These are phyloP conservation scores for Aegithalos caudatus DNA, from an alignment of 2,113 vertebrate species.

Conservation along the genomic window DNA sequence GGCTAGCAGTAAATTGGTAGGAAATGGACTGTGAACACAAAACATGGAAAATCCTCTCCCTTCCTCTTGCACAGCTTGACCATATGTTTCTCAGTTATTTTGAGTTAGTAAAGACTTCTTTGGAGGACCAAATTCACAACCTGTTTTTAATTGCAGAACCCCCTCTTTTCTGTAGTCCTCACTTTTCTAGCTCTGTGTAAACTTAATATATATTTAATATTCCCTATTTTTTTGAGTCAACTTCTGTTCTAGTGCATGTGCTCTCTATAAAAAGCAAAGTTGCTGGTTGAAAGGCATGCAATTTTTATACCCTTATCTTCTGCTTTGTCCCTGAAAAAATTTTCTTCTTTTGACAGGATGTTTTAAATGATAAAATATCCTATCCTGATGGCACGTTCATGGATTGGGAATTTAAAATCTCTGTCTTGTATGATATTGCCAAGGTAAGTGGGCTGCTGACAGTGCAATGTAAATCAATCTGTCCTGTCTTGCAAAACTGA, in stretches of 20 bases:
- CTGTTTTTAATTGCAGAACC: background rate
- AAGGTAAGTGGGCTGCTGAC: constrained; percentile 79
- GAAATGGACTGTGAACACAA: background rate
- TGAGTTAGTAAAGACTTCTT: background rate
- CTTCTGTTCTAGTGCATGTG: background rate
- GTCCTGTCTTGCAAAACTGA: background rate
- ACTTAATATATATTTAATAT: background rate
- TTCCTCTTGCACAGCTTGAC: background rate
- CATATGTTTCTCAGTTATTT: background rate
- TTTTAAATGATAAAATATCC: constrained; percentile 93
- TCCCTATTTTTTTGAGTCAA: background rate
- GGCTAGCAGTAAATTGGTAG: background rate
- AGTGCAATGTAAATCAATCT: background rate
- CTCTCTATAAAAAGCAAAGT: background rate
- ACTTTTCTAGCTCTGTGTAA: background rate
- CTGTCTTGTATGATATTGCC: constrained; percentile 95
- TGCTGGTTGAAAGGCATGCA: background rate
- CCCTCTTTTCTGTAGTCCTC: background rate
- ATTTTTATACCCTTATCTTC: background rate
- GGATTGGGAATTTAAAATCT: constrained; percentile 99
- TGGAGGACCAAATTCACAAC: background rate
- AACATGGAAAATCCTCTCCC: background rate
- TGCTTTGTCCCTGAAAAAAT: background rate
- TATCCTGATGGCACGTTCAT: constrained; percentile 97
- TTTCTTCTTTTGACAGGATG: constrained; percentile 75